Conservation (phyloP, 2,888 invertebrate genomes). For the Sinodicranocentrus sp. region DNA sequence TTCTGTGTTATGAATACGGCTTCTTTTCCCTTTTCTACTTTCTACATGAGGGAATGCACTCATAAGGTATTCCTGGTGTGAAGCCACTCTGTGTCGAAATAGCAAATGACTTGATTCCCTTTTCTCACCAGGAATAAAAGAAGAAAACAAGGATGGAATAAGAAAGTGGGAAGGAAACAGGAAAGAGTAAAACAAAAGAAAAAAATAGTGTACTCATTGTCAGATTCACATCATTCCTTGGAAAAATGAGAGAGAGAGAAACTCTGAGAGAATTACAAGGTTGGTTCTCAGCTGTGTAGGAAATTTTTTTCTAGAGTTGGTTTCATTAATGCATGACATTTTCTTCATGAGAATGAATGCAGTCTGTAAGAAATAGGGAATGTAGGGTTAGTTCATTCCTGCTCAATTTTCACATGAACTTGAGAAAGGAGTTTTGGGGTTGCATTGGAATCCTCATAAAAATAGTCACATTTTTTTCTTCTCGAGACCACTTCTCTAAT, state of each 20-base stretch:
- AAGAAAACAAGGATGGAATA: constrained; percentile 21
- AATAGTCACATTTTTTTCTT: background rate
- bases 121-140: constrained; percentile 19
- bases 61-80: constrained; percentile 34
- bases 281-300: background rate
- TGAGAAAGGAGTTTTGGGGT: background rate
- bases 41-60: background rate
- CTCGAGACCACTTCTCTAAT: constrained; percentile 6
- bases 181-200: constrained; percentile 16
- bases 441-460: constrained; percentile 14
- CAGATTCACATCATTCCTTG: constrained; percentile 3
- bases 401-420: background rate
- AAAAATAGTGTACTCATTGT: background rate
- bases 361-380: too few relatives aligned
- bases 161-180: background rate
- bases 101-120: constrained; percentile 40
- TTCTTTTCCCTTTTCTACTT: background rate
- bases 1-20: background rate
- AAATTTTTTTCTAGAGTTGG: background rate
- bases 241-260: constrained; percentile 13
- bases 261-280: background rate
- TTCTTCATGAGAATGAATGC: background rate
- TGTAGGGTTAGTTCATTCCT: too few relatives aligned
- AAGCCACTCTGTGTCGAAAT: constrained; percentile 20
- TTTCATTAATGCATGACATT: background rate